Conservation (phyloP, 2,113 vertebrate genomes). For the Mobula hypostoma region DNA sequence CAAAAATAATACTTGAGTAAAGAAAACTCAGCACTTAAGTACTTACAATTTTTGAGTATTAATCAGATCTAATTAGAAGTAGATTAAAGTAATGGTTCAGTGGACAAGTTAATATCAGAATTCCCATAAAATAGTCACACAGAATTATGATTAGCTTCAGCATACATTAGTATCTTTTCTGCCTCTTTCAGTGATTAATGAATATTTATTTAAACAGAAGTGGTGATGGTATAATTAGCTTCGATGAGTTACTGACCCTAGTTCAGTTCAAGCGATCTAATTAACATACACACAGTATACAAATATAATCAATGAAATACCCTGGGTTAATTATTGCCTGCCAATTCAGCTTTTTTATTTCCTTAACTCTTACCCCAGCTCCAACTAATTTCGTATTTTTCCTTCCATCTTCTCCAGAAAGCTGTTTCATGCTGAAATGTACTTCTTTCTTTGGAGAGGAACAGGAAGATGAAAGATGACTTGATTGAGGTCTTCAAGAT, state of each 20-base stretch:
- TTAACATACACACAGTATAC: slow-evolving; percentile 25
- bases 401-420: neutral
- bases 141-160: slow-evolving; percentile 18
- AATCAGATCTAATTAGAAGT: neutral
- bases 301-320: slow-evolving; percentile 15
- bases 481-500: too few relatives aligned
- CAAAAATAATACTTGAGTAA: neutral
- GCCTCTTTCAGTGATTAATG: slow-evolving; percentile 9
- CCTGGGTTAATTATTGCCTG: slow-evolving; percentile 35
- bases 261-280: slow-evolving; percentile 18
- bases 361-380: neutral
- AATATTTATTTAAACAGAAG: slow-evolving; percentile 30
- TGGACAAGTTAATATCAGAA: neutral
- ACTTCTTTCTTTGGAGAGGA: neutral
- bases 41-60: neutral
- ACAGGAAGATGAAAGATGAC: too few relatives aligned
- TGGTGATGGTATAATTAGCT: slow-evolving; percentile 26
- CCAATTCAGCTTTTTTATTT: slow-evolving; percentile 27
- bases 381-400: neutral
- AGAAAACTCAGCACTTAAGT: neutral
- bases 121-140: slow-evolving; percentile 1
- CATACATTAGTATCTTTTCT: neutral
- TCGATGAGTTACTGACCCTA: slow-evolving; percentile 15
- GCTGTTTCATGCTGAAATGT: neutral
- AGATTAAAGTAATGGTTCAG: neutral